These are phyloP conservation scores for Macroramphosus scolopax DNA, from an alignment of 2,797 vertebrate species.

Conservation along the genomic window DNA sequence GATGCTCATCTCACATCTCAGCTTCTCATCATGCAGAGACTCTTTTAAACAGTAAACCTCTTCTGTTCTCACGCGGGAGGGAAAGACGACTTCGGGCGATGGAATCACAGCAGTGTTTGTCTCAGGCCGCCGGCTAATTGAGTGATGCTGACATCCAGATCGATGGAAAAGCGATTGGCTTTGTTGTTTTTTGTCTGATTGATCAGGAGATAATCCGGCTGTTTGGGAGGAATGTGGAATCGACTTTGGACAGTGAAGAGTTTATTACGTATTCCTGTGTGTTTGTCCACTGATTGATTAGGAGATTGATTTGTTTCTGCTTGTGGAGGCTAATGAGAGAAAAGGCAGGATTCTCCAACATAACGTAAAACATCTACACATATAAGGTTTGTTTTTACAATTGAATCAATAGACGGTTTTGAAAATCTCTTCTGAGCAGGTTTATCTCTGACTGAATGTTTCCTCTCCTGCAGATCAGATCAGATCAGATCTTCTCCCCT, in stretches of 20 bases:
- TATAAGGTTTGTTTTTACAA: no score
- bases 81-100: constrained; percentile 15
- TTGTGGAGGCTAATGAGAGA: constrained; percentile 9
- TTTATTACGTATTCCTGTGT: neutral
- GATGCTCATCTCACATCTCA: constrained; percentile 13
- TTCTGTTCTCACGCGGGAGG: constrained; percentile 14
- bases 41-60: constrained; percentile 11
- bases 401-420: no score
- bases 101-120: constrained; percentile 20
- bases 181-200: constrained; percentile 42
- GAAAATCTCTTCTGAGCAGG: no score
- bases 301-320: no score
- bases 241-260: no score
- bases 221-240: no score
- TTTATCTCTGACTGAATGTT: constrained; percentile 19
- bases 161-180: constrained; percentile 38
- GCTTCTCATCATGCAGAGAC: neutral
- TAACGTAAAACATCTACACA: no score
- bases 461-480: constrained; percentile 35
- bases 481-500: constrained; percentile 9
- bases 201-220: constrained; percentile 36
- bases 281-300: constrained; percentile 28
- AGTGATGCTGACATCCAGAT: constrained; percentile 35
- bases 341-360: no score
- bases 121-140: constrained; percentile 9